Conservation (phyloP, 1,140 invertebrate genomes). For the Epicauta chinensis region DNA sequence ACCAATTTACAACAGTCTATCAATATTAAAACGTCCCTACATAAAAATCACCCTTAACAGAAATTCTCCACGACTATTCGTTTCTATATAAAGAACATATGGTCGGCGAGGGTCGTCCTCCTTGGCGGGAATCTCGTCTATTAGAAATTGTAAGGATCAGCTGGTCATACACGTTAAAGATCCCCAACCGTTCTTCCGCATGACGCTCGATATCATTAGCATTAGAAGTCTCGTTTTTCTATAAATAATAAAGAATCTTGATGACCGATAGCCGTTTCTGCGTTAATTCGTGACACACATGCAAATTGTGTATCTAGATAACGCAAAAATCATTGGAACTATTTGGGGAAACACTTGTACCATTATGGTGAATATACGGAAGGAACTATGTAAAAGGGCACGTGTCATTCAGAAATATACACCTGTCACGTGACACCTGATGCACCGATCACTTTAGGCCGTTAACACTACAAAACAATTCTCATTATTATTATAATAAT, state of each 20-base stretch:
- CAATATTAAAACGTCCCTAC: no score
- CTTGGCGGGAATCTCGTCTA: slow-evolving; percentile 16
- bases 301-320: no score
- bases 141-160: slow-evolving; percentile 16
- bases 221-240: no score
- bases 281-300: no score
- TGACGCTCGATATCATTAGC: slow-evolving; percentile 14
- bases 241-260: no score
- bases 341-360: slow-evolving; percentile 1
- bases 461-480: slow-evolving; percentile 15
- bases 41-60: no score
- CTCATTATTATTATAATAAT: no score
- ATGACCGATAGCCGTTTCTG: no score
- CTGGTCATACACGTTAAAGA: slow-evolving; percentile 8
- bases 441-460: slow-evolving; percentile 14
- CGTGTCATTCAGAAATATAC: slow-evolving; percentile 22
- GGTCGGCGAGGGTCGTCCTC: slow-evolving; percentile 12
- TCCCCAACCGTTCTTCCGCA: slow-evolving; percentile 10
- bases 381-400: slow-evolving; percentile 11
- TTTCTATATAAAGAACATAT: slow-evolving; percentile 1
- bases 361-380: background rate
- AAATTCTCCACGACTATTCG: no score
- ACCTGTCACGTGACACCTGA: slow-evolving; percentile 30
- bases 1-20: no score
- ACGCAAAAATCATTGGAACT: slow-evolving; percentile 1